Percentiles rank a stretch among this genome's conserved stretches.
phyloP scores from a whole-genome alignment of 2,797 vertebrate genomes.

The Halcyon badia region DNA sequence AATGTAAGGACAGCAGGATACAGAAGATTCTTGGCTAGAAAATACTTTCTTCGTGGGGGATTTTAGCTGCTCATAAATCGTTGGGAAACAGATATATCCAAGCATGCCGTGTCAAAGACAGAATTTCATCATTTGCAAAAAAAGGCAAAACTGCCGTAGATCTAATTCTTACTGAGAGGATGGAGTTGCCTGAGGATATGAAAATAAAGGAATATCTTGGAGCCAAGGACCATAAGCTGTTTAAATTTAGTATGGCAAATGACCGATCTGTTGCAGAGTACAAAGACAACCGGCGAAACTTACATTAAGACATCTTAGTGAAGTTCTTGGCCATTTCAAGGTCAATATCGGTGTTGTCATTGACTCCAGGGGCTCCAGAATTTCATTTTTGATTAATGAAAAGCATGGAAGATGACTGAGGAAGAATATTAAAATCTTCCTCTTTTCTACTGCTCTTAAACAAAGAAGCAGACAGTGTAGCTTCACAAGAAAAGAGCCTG shows the following conservation, averaged over 20 bases:
- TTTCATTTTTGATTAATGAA: neutral
- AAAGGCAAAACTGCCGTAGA: constrained; percentile 35
- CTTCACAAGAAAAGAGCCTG: neutral
- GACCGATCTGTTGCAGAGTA: neutral
- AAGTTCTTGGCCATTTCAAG: neutral
- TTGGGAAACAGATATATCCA: constrained; percentile 50
- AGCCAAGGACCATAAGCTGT: constrained; percentile 20
- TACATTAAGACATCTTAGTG: neutral
- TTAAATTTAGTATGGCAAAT: constrained; percentile 1
- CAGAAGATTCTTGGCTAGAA: constrained; percentile 58
- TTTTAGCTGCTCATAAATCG: constrained; percentile 65
- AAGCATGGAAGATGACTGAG: neutral
- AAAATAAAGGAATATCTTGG: constrained; percentile 19
- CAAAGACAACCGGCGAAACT: neutral
- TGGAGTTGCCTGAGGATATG: neutral
- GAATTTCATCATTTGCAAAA: constrained; percentile 31
- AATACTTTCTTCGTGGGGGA: constrained; percentile 29
- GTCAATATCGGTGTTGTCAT: neutral
- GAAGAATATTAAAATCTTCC: neutral
- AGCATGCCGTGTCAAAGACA: constrained; percentile 40
- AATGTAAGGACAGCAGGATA: constrained; percentile 50
- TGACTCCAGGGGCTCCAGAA: neutral
- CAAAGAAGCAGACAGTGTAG: neutral
- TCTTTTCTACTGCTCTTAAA: neutral
- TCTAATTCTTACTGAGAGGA: constrained; percentile 12